Conservation (phyloP, 2,888 invertebrate genomes). For the Sinhomidia bicolor region DNA sequence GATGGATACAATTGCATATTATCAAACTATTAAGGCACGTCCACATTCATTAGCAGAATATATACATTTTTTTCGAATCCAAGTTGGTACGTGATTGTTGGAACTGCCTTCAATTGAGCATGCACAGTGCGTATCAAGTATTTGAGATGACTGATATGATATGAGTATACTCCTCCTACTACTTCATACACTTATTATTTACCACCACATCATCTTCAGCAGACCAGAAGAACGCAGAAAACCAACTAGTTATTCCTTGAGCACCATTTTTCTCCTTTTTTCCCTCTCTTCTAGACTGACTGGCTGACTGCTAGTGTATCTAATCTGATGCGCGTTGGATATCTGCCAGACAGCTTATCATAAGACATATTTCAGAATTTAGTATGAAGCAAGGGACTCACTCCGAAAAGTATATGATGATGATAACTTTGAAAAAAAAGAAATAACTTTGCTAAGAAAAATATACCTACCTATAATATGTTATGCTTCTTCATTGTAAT, state of each 20-base stretch:
- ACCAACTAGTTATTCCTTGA: neutral
- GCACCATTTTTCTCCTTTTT: neutral
- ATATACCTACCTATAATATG: too few relatives aligned
- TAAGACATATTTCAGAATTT: neutral
- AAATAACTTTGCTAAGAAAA: neutral
- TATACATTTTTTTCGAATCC: neutral
- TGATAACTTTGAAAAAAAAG: constrained; percentile 13
- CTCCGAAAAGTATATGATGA: neutral
- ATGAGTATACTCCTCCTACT: neutral
- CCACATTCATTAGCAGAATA: constrained; percentile 43
- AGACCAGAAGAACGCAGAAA: neutral
- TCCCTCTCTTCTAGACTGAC: neutral
- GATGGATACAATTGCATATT: constrained; percentile 4
- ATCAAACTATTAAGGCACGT: constrained; percentile 21
- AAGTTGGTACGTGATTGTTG: constrained; percentile 36
- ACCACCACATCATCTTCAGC: neutral
- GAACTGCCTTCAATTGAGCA: neutral
- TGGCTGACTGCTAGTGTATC: neutral
- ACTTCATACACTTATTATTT: neutral
- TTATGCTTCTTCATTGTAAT: constrained; percentile 3
- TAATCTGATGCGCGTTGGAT: constrained; percentile 18
- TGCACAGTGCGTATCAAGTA: neutral
- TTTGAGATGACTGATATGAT: neutral
- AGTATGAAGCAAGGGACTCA: neutral
- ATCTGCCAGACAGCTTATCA: constrained; percentile 40